Evolutionary conservation across 1,140 invertebrate genomes (phyloP).

Genomic region (Drosophila micromelanica): DNA sequence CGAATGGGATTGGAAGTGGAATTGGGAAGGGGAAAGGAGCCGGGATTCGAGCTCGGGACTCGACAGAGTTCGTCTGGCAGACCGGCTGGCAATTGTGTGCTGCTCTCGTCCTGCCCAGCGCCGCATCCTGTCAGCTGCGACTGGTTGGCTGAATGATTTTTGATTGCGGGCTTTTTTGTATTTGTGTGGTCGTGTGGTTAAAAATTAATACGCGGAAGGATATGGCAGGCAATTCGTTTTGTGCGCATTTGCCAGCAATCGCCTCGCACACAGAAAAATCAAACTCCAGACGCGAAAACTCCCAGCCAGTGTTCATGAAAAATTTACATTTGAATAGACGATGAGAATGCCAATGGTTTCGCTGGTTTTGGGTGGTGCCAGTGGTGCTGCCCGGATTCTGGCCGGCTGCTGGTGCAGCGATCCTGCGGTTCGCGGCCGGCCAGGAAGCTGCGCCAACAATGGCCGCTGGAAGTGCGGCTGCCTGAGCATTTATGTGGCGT

Average conservation of each 20-base stretch:
- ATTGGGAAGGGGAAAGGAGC: neutral
- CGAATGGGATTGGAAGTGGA: neutral
- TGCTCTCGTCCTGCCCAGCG: slow-evolving; percentile 8
- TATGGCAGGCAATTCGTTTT: slow-evolving; percentile 83
- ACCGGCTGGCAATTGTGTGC: slow-evolving; percentile 67
- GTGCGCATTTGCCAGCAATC: slow-evolving; percentile 28
- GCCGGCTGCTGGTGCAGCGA: slow-evolving; percentile 43
- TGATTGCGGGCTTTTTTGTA: slow-evolving; percentile 60
- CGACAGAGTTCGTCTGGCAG: slow-evolving; percentile 54
- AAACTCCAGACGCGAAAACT: slow-evolving; percentile 47
- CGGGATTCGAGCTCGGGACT: slow-evolving; percentile 1
- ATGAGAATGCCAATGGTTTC: slow-evolving; percentile 11
- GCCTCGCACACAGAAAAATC: slow-evolving; percentile 48
- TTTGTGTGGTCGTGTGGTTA: slow-evolving; percentile 65
- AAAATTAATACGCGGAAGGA: slow-evolving; percentile 83
- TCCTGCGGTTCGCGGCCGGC: slow-evolving; percentile 40
- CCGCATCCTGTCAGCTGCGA: slow-evolving; percentile 50
- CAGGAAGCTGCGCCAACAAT: slow-evolving; percentile 62
- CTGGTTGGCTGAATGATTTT: slow-evolving; percentile 50
- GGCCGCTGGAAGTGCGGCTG: slow-evolving; percentile 70
- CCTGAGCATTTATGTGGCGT: slow-evolving; percentile 77
- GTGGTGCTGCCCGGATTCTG: neutral
- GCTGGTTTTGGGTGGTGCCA: slow-evolving; percentile 4
- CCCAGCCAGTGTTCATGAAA: slow-evolving; percentile 61
- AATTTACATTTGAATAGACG: slow-evolving; percentile 82